phyloP scores from a whole-genome alignment of 2,797 vertebrate genomes.

The Helicolenus hilgendorfi region DNA sequence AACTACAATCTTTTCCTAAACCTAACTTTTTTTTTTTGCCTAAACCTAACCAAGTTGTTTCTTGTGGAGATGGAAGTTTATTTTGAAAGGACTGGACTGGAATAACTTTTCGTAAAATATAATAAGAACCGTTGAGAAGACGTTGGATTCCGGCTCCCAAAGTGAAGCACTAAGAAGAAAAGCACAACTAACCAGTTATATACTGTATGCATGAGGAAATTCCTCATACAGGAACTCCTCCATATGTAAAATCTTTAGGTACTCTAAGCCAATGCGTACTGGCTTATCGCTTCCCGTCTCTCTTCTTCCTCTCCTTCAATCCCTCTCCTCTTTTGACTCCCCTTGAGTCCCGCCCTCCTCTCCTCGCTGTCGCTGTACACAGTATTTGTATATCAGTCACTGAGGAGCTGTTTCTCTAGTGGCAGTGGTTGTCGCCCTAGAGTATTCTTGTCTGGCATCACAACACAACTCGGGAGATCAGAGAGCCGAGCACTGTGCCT shows the following conservation, averaged over 20 bases:
- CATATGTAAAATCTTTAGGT: background rate
- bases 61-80: no score
- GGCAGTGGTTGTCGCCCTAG: constrained; percentile 79
- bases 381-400: constrained; percentile 85
- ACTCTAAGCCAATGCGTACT: background rate
- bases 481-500: constrained; percentile 78
- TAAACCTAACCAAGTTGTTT: no score
- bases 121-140: no score
- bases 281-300: constrained; percentile 51
- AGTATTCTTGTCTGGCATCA: constrained; percentile 88
- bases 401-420: constrained; percentile 82
- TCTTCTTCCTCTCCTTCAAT: constrained; percentile 9
- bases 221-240: background rate
- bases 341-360: constrained; percentile 10
- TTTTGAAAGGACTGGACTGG: no score
- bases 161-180: background rate
- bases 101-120: no score
- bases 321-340: constrained; percentile 41
- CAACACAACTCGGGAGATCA: constrained; percentile 85
- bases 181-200: background rate
- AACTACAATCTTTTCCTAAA: no score
- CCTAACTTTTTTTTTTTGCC: no score
- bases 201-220: background rate
- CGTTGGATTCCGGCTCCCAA: background rate
- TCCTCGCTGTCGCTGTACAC: constrained; percentile 47